These are phyloP conservation scores for Heterotilapia buettikoferi DNA, from an alignment of 2,113 vertebrate species.

Conservation along the genomic window DNA sequence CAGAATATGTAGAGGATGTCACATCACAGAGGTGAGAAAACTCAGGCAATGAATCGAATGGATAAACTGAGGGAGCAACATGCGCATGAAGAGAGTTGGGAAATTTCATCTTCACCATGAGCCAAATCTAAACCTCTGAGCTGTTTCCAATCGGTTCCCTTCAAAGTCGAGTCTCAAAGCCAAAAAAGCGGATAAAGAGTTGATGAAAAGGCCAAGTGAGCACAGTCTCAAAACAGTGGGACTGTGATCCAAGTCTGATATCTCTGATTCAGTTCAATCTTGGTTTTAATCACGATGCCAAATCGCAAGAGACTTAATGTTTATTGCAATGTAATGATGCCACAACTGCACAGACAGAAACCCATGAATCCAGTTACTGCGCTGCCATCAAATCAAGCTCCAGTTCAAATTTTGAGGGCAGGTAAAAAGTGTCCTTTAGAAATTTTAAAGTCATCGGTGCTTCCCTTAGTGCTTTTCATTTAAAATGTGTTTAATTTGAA, in stretches of 20 bases:
- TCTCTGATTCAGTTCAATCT: neutral
- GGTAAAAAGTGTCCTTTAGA: neutral
- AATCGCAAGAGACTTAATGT: neutral
- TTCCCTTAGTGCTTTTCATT: neutral
- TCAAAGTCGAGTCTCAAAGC: neutral
- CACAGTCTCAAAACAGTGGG: neutral
- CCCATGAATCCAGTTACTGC: neutral
- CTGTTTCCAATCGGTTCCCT: neutral
- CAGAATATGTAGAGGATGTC: neutral
- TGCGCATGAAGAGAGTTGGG: neutral
- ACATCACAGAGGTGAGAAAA: neutral
- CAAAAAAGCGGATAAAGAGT: neutral
- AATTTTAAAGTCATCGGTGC: neutral
- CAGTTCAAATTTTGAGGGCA: neutral
- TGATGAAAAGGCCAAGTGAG: neutral
- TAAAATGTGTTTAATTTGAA: neutral
- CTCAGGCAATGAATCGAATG: neutral
- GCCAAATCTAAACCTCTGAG: neutral
- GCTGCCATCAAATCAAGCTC: neutral
- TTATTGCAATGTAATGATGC: neutral
- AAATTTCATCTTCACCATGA: neutral
- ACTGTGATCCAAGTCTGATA: neutral
- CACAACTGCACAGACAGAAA: neutral
- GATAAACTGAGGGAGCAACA: neutral
- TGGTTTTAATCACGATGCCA: neutral